phyloP scores from a whole-genome alignment of 1,140 invertebrate species.

The Trichonephila clavipes region DNA sequence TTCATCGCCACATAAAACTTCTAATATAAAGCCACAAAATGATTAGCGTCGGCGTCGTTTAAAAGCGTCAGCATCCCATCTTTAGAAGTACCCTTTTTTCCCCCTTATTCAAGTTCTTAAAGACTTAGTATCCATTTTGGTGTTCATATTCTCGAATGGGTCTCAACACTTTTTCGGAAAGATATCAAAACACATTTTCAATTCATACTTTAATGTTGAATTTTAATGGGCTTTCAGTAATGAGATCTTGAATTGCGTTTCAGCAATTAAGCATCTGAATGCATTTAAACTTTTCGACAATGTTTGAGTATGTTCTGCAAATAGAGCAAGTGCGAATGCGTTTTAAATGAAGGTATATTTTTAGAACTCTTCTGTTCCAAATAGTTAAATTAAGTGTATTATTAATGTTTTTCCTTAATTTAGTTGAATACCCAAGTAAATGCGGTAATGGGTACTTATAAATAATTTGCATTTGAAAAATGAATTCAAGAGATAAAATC shows the following conservation, averaged over 20 bases:
- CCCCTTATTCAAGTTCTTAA: not conserved
- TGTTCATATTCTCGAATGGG: not conserved
- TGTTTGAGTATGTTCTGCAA: not conserved
- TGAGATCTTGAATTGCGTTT: not conserved
- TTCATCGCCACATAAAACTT: conserved; percentile 54
- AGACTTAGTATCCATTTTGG: not conserved
- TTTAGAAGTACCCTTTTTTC: not conserved
- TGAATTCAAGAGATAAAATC: not conserved
- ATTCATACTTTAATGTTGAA: conserved; percentile 11
- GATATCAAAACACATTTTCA: conserved; percentile 14
- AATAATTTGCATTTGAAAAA: not conserved
- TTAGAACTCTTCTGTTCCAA: not conserved
- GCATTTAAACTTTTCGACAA: not conserved
- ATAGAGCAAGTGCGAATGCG: not conserved
- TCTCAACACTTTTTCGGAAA: not conserved
- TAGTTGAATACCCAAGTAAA: not conserved
- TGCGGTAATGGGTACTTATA: not conserved
- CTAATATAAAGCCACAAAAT: conserved; percentile 60
- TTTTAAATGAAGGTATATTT: not conserved
- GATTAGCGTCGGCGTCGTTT: conserved; percentile 12
- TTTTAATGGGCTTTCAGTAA: conserved; percentile 8
- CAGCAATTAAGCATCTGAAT: not conserved
- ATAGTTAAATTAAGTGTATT: not conserved
- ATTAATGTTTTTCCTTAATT: not conserved
- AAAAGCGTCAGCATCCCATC: not conserved